Base-by-base conservation (phyloP, 1,140 invertebrate species). In the Ostrea denselamellosa region DNA sequence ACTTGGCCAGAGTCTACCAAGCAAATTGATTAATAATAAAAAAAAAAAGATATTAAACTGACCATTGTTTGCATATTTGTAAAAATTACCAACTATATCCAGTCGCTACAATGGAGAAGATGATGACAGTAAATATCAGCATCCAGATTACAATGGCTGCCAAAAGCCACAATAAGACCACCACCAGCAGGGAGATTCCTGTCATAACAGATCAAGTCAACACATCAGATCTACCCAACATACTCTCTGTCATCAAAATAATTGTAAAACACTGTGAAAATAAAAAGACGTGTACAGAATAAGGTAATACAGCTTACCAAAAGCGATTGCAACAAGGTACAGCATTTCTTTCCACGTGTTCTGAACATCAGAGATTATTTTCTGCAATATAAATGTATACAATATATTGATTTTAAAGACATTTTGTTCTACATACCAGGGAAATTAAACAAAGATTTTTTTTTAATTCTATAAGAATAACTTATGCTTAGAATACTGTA, bases 161-260 rank as follows among this genome's bases (percentile, higher is more conserved):
- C 51, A 96, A 92, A 91, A 96, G 96, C 88, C 96, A 95, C 87
- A 97, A 96, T 34, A 97, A 93, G 51, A 97, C 92, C 12, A 97
- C 93, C 54, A 97, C 95, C 4, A 96, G 89, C 25, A 97, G 71
- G 0, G 96, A 96, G 85, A 96, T 94, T 28, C 95, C 96, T 97
- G 94, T 58, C 28, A 68, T 85, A 86, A 62, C 28, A 54, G 22
- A 62, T n/a, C 77, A 83, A 52, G 52, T 8, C 22, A 22, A 17
- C n/a, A 10, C 22, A n/a, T 34, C 25, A 77, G 81, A 82, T 53
- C 25, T 51, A 34, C 34, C 14, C 17, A 19, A 0, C 5, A 62
- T 19, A 5, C 34, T 44, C 34, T 44, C 34, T 44, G 34, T 44
- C 34, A 44, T 44, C 34, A 1, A 44, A 44, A 44, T 44, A 44